These are phyloP conservation scores for Tetraneura akinire DNA, from an alignment of 1,140 invertebrate species.

Conservation along the genomic window DNA sequence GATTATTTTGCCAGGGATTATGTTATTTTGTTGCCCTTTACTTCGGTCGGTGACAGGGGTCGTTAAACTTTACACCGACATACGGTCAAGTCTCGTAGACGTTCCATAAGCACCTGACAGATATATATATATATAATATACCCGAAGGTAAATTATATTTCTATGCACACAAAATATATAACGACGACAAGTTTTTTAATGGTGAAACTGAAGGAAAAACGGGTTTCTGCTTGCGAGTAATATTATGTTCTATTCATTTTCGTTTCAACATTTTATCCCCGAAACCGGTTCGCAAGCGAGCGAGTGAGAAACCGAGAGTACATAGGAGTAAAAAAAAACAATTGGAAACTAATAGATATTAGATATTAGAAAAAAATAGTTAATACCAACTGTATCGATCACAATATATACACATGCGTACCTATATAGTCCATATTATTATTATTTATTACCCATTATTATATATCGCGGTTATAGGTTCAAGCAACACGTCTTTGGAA, in stretches of 20 bases:
- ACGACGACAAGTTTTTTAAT: background rate
- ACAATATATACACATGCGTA: too few relatives aligned
- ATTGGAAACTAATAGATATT: constrained; percentile 30
- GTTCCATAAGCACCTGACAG: background rate
- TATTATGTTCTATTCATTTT: constrained; percentile 21
- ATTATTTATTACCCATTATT: too few relatives aligned
- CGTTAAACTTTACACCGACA: background rate
- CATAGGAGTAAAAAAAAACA: background rate
- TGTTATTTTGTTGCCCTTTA: background rate
- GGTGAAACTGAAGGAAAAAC: background rate
- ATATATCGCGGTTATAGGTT: too few relatives aligned
- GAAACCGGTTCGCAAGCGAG: constrained; percentile 15
- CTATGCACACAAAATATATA: too few relatives aligned
- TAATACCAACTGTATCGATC: too few relatives aligned
- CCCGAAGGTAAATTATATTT: too few relatives aligned
- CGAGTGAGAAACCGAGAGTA: constrained; percentile 24
- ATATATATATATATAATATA: background rate
- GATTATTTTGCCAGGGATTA: background rate
- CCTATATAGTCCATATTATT: too few relatives aligned
- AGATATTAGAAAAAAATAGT: background rate
- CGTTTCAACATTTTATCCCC: constrained; percentile 29
- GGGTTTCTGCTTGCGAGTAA: background rate
- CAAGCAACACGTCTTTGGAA: too few relatives aligned
- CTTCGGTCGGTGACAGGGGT: background rate
- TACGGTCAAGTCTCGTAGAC: background rate